These are phyloP conservation scores for Psilopogon haemacephalus DNA, from an alignment of 2,113 vertebrate species.

Conservation along the genomic window DNA sequence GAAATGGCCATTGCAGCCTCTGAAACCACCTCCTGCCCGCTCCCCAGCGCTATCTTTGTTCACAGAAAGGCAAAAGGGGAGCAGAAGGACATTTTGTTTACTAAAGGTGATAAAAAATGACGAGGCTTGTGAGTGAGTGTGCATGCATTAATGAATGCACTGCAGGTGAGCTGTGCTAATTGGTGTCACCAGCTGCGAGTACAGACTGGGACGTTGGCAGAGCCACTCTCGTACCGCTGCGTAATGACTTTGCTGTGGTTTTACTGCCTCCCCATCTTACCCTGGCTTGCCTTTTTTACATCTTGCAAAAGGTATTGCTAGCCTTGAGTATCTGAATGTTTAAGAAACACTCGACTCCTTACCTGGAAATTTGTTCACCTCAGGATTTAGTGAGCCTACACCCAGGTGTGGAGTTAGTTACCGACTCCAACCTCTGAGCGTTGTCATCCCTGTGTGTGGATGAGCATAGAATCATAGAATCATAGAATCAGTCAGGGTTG, in stretches of 20 bases:
- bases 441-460: not conserved
- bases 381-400: slow-evolving; percentile 21
- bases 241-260: not conserved
- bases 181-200: rapidly evolving
- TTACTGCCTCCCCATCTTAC: not conserved
- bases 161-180: not conserved
- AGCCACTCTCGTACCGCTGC: not conserved
- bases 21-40: not conserved
- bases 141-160: rapidly evolving
- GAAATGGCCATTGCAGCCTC: rapidly evolving
- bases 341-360: slow-evolving; percentile 50
- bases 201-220: rapidly evolving
- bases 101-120: not conserved
- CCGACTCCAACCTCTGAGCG: slow-evolving; percentile 43
- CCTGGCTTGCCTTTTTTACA: not conserved
- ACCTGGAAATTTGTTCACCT: slow-evolving; percentile 31
- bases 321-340: slow-evolving; percentile 9
- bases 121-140: rapidly evolving
- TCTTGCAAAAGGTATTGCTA: not conserved
- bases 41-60: rapidly evolving
- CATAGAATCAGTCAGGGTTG: no score
- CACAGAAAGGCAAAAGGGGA: not conserved
- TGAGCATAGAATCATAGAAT: slow-evolving; percentile 51
- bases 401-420: slow-evolving; percentile 28
- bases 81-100: not conserved